Base-by-base conservation (phyloP, 2,797 vertebrate genomes). In the Peromyscus nudipes region DNA sequence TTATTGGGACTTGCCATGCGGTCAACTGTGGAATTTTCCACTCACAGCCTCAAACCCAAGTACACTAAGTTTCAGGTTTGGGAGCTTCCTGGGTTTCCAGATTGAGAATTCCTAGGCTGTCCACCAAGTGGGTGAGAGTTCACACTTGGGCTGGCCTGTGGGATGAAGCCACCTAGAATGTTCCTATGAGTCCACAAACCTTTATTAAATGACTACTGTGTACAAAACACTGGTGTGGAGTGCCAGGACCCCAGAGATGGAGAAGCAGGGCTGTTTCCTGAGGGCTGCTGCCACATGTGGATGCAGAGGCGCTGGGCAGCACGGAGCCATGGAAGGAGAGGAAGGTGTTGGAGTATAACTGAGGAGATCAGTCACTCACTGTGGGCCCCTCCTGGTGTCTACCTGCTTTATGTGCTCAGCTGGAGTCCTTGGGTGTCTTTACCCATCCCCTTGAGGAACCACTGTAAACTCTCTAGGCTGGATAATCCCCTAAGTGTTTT, bases 391-490 rank as follows among this genome's bases (percentile, higher is more conserved):
- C 31, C 67, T 85, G n/a, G 3, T 31, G 60, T n/a, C 62, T 4
- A 25, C 13, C 77, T 52, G 31, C 23, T 43, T 11, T 25, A 37
- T 43, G 31, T 37, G 3, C 43, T 77, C 10, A 46, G 17, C 37
- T 40, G 23, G 21, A 55, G 37, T n/a, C 23, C 55, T 60, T 0
- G 0, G 0, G 3, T 7, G 2, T 43, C 55, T n/a, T 37, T 55
- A 0, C 3, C 73, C 46, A 29, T 85, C 16, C 11, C 23, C 40
- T 29, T 2, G 1, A 57, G 90, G 17, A 34, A 10, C 40, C 17
- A 21, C 25, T 84, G 17, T 46, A 46, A 34, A 16, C 17, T 46
- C 27, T 65, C 40, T 8, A 67, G 40, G 40, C 40, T 23, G 43
- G 34, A 16, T 3, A 13, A 46, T 1, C 0, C 1, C 23, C 75